Evolutionary conservation across 2,888 invertebrate genomes (phyloP), one percentile per base, ranked within the genome.

Genomic region (Volucella inflata): DNA sequence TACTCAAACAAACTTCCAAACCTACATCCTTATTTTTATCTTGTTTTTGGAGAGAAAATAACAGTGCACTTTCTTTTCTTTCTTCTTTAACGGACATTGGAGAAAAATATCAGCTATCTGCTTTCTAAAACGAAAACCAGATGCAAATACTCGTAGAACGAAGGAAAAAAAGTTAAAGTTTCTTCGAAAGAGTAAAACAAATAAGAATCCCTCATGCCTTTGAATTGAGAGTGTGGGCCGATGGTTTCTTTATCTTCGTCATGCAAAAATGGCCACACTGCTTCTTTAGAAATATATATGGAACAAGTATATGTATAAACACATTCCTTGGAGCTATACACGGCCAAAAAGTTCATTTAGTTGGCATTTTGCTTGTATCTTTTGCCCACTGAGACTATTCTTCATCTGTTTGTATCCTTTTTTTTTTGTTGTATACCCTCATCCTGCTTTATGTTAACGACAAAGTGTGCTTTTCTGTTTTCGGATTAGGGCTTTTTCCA

Each of bases 401-500:
- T 65, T 72, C 64, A 55, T 71, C 21, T 65, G 59, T 50, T 76
- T 68, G 40, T 65, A 59, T 53, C 36, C 44, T 12, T 51, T 70
- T 75, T 70, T 42, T 40, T 12, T 60, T 30, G 4, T 67, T 44
- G 16, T 44, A 50, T 68, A 46, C 60, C 65, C 40, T 72, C 64
- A 74, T 74, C 51, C 64, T 70, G 55, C 59, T 67, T 74, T 80
- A 75, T 84, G 42, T 64, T 80, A 75, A 70, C 83, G 74, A 80
- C 83, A 79, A 79, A 84, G 79, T 84, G 75, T 74, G 53, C 59
- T 74, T 72, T 78, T 68, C 74, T 75, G 64, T 79, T 74, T 84
- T 68, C 40, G 74, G 79, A 83, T 79, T 78, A 74, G 30, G 64
- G 74, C 10, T 53, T 53, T 14, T 14, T 50, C 44, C n/a, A 17